These are phyloP conservation scores for Phalacrocorax brasilianus DNA, from an alignment of 2,113 vertebrate genomes.

Conservation along the genomic window DNA sequence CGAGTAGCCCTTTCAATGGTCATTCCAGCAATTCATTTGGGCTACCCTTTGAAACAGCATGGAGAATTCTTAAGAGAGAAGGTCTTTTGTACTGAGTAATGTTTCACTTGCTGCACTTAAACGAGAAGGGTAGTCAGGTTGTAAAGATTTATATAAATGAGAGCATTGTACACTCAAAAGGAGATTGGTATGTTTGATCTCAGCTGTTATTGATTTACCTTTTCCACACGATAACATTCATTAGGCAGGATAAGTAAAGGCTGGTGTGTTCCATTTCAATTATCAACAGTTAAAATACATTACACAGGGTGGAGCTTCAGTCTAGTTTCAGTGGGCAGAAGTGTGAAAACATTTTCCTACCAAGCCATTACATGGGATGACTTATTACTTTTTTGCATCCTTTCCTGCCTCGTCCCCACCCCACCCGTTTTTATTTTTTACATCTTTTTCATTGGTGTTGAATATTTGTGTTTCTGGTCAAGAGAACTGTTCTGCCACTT, in stretches of 20 bases:
- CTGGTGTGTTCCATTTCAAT: slow-evolving; percentile 62
- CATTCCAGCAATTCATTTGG: slow-evolving; percentile 57
- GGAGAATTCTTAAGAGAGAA: slow-evolving; percentile 43
- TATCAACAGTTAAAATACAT: slow-evolving; percentile 60
- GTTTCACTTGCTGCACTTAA: neutral
- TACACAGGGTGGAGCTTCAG: slow-evolving; percentile 40
- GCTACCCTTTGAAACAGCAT: slow-evolving; percentile 19
- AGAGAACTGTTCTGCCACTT: neutral
- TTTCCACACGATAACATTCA: slow-evolving; percentile 72
- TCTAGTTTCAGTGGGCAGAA: slow-evolving; percentile 48
- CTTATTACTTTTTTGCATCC: neutral
- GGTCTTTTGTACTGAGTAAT: slow-evolving; percentile 11
- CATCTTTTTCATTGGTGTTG: neutral
- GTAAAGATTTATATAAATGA: slow-evolving; percentile 74
- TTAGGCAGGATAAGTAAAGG: slow-evolving; percentile 66
- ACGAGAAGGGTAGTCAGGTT: slow-evolving; percentile 24
- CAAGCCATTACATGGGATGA: slow-evolving; percentile 18
- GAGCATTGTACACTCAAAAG: slow-evolving; percentile 69
- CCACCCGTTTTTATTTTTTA: neutral
- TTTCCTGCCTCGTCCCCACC: neutral
- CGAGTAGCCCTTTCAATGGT: slow-evolving; percentile 45
- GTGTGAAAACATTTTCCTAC: slow-evolving; percentile 55
- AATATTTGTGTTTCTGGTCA: neutral
- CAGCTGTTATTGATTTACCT: slow-evolving; percentile 73
- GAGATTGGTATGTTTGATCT: slow-evolving; percentile 73